These are phyloP conservation scores for Crocidura indochinensis DNA, from an alignment of 2,797 vertebrate species.

Conservation along the genomic window DNA sequence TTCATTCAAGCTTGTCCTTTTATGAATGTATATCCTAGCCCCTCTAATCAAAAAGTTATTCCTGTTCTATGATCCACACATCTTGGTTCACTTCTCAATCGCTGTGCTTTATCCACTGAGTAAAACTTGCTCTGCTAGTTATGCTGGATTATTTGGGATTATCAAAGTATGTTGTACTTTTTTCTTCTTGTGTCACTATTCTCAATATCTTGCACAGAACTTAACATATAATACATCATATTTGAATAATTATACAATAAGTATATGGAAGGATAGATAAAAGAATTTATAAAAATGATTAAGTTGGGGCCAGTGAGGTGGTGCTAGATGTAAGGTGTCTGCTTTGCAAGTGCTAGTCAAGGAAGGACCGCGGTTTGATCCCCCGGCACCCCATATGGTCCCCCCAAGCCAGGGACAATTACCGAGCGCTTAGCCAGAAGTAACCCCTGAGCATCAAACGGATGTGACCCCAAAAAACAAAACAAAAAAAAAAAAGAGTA, in stretches of 20 bases:
- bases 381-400: too few species aligned
- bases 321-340: too few species aligned
- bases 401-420: too few species aligned
- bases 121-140: neutral
- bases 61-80: neutral
- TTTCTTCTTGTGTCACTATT: neutral
- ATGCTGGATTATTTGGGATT: constrained; percentile 21
- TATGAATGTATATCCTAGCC: neutral
- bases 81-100: neutral
- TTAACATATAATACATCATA: neutral
- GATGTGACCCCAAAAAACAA: too few species aligned
- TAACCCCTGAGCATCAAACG: too few species aligned
- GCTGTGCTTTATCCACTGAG: neutral
- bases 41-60: neutral
- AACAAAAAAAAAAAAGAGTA: too few species aligned
- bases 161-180: neutral
- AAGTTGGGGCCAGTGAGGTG: too few species aligned
- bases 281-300: neutral
- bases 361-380: too few species aligned
- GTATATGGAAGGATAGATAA: neutral
- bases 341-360: too few species aligned
- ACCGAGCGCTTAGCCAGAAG: too few species aligned
- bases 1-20: neutral
- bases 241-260: neutral
- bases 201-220: neutral